Base-by-base conservation (phyloP, 2,888 invertebrate species). In the Rugalucina vietnamica region DNA sequence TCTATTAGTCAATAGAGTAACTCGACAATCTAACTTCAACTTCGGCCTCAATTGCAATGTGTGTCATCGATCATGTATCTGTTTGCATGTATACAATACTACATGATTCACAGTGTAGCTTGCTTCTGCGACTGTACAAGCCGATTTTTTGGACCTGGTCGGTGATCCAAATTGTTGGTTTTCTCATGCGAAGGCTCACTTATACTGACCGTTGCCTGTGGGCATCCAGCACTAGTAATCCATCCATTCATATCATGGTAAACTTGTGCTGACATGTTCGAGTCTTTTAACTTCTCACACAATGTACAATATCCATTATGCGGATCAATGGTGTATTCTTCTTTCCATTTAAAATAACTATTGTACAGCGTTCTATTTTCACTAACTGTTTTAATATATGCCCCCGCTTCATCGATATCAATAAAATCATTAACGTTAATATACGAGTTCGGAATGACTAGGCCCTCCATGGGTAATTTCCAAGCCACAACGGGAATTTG, bases 211-310 rank as follows among this genome's bases (percentile, higher is more conserved):
- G 54, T 54, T 18, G n/a, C 54, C 24, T 79, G 84, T 54, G 74
- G 43, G 37, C 84, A 84, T 12, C 74, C 74, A 39, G 76, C 39
- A 34, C 75, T 54, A 32, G 54, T 37, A 0, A 84, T 36, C 84
- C 84, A 84, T 0, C 84, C 84, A 50, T 81, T 18, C 74, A 81
- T 74, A 74, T 84, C 80, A 32, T 81, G 74, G 37, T 84, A 81
- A 24, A 78, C 73, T 70, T 54, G 65, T 29, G 73, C 50, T 18
- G 80, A 39, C 18, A 77, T 36, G n/a, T n/a, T 74, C 12, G 21
- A 0, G n/a, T 76, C 32, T 1, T 78, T 54, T 4, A 84, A 36
- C 39, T 69, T 73, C 12, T 75, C 70, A 43, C 84, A 84, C 4
- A 84, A 36, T n/a, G 65, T 54, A 34, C 80, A 80, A 50, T 73